These are phyloP conservation scores for Mareca penelope DNA, from an alignment of 2,797 vertebrate species.

Conservation along the genomic window DNA sequence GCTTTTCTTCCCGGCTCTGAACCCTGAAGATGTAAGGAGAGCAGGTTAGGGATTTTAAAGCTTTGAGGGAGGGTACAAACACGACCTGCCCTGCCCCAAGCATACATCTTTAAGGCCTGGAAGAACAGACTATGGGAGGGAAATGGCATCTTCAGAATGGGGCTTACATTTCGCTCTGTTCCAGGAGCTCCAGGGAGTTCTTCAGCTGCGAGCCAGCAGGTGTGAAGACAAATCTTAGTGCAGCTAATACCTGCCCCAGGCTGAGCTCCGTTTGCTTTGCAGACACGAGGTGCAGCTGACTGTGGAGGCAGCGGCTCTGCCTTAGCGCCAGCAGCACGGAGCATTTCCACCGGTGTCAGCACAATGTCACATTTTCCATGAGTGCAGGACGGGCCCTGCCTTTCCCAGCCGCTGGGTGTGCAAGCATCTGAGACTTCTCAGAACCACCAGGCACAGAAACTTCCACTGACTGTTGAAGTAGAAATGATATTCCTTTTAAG, in stretches of 20 bases:
- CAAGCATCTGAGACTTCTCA: neutral
- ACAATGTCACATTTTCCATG: neutral
- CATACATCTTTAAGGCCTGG: neutral
- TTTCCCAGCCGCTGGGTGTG: neutral
- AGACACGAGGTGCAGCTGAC: neutral
- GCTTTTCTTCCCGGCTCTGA: neutral
- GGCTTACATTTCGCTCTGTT: neutral
- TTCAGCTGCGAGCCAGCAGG: neutral
- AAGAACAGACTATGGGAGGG: neutral
- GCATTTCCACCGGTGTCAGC: neutral
- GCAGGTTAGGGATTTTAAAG: neutral
- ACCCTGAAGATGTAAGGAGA: neutral
- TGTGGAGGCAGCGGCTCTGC: neutral
- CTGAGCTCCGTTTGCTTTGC: neutral
- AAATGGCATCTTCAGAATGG: neutral
- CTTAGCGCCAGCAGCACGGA: neutral
- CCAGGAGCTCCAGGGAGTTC: neutral
- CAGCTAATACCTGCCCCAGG: neutral
- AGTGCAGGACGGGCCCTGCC: neutral
- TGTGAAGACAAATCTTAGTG: neutral
- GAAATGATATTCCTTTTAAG: neutral
- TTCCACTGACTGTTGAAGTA: neutral
- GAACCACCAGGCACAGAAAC: neutral
- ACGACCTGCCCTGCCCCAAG: neutral
- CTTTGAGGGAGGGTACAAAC: neutral